Percentiles rank a stretch among this genome's conserved stretches.
phyloP scores from a whole-genome alignment of 2,113 vertebrate genomes.

The Noturus placidus region DNA sequence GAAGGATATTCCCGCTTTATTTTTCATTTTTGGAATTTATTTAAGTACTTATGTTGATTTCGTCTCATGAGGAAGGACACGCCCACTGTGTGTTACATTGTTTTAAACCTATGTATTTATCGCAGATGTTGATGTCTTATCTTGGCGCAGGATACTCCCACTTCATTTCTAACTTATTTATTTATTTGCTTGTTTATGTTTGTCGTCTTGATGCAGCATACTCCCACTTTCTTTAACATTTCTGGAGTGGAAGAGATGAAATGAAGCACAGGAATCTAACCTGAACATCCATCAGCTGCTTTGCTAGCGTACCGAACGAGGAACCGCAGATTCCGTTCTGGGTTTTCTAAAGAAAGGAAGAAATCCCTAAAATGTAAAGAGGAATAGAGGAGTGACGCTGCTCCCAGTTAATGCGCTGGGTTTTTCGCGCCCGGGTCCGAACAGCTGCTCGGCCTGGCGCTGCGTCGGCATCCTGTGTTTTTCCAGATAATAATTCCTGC shows the following conservation, averaged over 20 bases:
- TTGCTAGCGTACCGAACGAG: neutral
- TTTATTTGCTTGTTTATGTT: neutral
- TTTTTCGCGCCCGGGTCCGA: conserved; percentile 89
- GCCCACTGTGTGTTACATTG: neutral
- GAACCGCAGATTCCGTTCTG: neutral
- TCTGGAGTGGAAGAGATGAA: neutral
- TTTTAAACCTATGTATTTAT: neutral
- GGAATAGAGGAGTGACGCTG: neutral
- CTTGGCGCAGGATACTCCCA: neutral
- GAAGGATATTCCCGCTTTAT: neutral
- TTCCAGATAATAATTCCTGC: conserved; percentile 98
- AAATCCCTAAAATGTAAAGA: neutral
- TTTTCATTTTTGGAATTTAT: neutral
- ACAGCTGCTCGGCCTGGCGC: conserved; percentile 96
- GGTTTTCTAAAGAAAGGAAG: conserved; percentile 3
- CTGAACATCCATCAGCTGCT: neutral
- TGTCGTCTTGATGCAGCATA: neutral
- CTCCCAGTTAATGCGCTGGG: conserved; percentile 85
- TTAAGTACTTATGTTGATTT: neutral
- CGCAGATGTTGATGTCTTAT: neutral
- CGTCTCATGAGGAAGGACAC: neutral
- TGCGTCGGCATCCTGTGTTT: conserved; percentile 82
- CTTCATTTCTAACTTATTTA: neutral
- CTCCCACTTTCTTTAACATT: neutral
- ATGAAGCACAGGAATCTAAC: neutral